phyloP scores from a whole-genome alignment of 1,140 invertebrate genomes.

The Archivesica marissinica region DNA sequence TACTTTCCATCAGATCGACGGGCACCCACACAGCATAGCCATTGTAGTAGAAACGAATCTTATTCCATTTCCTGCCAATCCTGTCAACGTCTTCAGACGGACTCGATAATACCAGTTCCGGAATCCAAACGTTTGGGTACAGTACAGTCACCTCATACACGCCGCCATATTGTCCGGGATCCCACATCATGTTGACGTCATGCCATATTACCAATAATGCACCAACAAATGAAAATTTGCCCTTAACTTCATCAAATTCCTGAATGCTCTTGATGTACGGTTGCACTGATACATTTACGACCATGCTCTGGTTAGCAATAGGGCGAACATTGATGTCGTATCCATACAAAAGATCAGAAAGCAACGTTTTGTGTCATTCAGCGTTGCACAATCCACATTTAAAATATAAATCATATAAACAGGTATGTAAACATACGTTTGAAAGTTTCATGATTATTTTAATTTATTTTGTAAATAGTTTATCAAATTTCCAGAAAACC shows the following conservation, averaged over 20 bases:
- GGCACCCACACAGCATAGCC: not conserved
- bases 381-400: not conserved
- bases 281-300: constrained; percentile 5
- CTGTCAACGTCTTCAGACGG: not conserved
- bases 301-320: constrained; percentile 8
- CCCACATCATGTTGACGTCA: constrained; percentile 27
- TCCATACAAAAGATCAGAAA: not conserved
- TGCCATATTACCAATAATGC: constrained; percentile 17
- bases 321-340: constrained; percentile 45
- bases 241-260: constrained; percentile 35
- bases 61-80: constrained; percentile 33
- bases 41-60: not conserved
- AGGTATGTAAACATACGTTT: no score
- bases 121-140: constrained; percentile 27
- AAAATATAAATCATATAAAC: no score
- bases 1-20: constrained; percentile 19
- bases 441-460: no score
- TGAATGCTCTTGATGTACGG: constrained; percentile 7
- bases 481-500: no score
- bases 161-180: not conserved
- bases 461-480: no score
- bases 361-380: constrained; percentile 17
- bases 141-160: not conserved
- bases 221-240: constrained; percentile 26
- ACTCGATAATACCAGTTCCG: constrained; percentile 21